Evolutionary conservation across 2,888 invertebrate species (phyloP).

Genomic region (Entomobrya multifasciata): DNA sequence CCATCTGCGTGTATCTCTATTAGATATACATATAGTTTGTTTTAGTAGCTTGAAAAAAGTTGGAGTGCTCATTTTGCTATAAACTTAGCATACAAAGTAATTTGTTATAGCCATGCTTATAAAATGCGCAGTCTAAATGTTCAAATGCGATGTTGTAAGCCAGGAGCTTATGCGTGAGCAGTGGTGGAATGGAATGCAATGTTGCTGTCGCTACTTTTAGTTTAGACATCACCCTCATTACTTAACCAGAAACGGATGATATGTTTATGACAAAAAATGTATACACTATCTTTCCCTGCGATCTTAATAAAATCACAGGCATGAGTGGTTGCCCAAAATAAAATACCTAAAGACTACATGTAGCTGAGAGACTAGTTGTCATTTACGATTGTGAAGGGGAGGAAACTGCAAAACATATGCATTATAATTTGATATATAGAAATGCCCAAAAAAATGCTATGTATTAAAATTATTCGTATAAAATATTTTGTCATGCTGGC

Average conservation of each 20-base stretch:
- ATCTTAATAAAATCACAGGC: slow-evolving; percentile 67
- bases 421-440: too few relatives aligned
- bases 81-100: not conserved
- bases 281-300: slow-evolving; percentile 33
- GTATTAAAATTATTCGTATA: slow-evolving; percentile 41
- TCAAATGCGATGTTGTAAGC: not conserved
- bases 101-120: not conserved
- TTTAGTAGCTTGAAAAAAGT: not conserved
- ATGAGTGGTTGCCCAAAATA: slow-evolving; percentile 47
- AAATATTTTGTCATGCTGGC: slow-evolving; percentile 31
- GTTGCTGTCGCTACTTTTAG: slow-evolving; percentile 36
- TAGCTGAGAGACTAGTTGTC: not conserved
- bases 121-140: not conserved
- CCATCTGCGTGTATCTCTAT: not conserved
- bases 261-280: slow-evolving; percentile 59
- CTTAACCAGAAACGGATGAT: slow-evolving; percentile 59
- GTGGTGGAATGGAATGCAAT: not conserved
- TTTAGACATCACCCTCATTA: slow-evolving; percentile 53
- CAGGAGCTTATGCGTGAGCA: slow-evolving; percentile 15
- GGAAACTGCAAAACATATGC: too few relatives aligned
- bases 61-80: slow-evolving; percentile 8
- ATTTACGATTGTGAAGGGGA: not conserved
- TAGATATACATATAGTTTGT: not conserved
- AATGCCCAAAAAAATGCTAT: slow-evolving; percentile 6
- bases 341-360: not conserved